Conservation (phyloP, 2,888 invertebrate species). For the Belgica antarctica region DNA sequence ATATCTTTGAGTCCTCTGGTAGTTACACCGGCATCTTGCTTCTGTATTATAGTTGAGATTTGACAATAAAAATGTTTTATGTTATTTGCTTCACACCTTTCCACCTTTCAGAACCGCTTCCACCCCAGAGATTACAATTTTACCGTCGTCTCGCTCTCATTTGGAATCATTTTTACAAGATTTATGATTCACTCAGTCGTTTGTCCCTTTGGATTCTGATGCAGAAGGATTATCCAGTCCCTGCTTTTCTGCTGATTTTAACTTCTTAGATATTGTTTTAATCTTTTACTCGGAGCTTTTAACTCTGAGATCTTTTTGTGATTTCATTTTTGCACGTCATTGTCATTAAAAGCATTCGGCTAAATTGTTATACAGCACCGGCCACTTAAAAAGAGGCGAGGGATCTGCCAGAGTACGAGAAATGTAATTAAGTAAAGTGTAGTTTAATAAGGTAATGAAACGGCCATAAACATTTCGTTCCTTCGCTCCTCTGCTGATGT, state of each 20-base stretch:
- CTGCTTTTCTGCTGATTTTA: slow-evolving; percentile 14
- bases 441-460: slow-evolving; percentile 43
- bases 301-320: background rate
- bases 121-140: background rate
- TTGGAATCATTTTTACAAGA: background rate
- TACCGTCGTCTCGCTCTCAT: background rate
- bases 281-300: background rate
- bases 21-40: too few relatives aligned
- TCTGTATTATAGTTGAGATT: background rate
- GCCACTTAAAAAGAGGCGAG: background rate
- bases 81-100: slow-evolving; percentile 25
- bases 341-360: slow-evolving; percentile 20
- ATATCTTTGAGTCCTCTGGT: too few relatives aligned
- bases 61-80: slow-evolving; percentile 32
- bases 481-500: slow-evolving; percentile 1
- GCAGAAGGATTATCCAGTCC: background rate
- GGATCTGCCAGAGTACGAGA: slow-evolving; percentile 1
- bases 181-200: slow-evolving; percentile 16
- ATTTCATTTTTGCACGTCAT: slow-evolving; percentile 34
- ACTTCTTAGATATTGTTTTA: background rate
- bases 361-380: background rate
- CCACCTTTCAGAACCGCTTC: background rate
- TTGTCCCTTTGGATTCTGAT: background rate
- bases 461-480: slow-evolving; percentile 26
- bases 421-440: slow-evolving; percentile 39